These are phyloP conservation scores for Pseudomyrmex concolor DNA, from an alignment of 1,140 invertebrate species.

Conservation along the genomic window DNA sequence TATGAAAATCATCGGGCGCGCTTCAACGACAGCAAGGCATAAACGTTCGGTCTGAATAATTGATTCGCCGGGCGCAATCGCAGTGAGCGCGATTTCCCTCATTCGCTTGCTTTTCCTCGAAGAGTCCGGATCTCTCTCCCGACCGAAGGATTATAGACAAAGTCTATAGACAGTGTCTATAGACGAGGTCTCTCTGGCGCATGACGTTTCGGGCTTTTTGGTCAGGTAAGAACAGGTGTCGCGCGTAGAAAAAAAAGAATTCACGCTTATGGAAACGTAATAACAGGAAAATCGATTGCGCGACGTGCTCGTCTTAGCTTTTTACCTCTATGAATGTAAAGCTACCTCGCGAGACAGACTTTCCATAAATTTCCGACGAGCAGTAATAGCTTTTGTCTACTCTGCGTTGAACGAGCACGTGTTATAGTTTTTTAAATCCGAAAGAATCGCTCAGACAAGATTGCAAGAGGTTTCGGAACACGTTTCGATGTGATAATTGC, in stretches of 20 bases:
- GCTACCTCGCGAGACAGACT: constrained; percentile 6
- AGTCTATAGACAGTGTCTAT: constrained; percentile 61
- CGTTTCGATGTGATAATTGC: not conserved
- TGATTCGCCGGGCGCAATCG: constrained; percentile 49
- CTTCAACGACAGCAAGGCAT: constrained; percentile 31
- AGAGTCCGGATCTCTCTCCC: constrained; percentile 18
- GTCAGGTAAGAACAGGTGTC: not conserved
- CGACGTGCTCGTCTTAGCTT: not conserved
- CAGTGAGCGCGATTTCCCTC: constrained; percentile 51
- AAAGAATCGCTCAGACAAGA: constrained; percentile 22
- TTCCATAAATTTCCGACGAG: constrained; percentile 20
- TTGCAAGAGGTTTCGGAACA: constrained; percentile 6
- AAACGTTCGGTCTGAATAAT: constrained; percentile 56
- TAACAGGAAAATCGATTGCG: not conserved
- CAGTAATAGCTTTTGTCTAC: not conserved
- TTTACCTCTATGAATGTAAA: not conserved
- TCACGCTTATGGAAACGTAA: not conserved
- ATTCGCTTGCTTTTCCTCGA: not conserved
- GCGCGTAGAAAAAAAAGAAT: not conserved
- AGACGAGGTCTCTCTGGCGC: constrained; percentile 26
- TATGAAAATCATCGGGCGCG: constrained; percentile 40
- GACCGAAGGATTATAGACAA: constrained; percentile 35
- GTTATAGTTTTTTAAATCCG: not conserved
- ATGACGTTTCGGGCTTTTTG: not conserved
- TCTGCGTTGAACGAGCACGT: not conserved